Percentiles rank a stretch among this genome's conserved stretches.
These are phyloP conservation scores for Python bivittatus DNA, from an alignment of 2,113 vertebrate species.

Conservation along the genomic window DNA sequence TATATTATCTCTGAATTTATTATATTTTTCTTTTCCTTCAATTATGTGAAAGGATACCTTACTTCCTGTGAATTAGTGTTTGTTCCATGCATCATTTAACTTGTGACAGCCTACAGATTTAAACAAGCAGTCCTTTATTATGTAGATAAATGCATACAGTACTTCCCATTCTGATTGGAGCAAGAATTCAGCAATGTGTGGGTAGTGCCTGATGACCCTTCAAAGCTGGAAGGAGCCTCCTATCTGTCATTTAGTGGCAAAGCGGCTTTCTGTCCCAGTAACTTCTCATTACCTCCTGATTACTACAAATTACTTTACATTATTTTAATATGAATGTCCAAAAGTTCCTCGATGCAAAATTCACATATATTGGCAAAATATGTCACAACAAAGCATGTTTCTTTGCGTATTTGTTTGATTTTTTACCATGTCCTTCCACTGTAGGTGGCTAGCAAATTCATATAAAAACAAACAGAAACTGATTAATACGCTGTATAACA, in stretches of 20 bases:
- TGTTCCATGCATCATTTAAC: neutral
- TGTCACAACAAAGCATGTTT: neutral
- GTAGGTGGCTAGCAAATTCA: neutral
- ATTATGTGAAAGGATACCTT: neutral
- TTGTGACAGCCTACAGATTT: neutral
- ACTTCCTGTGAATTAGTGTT: neutral
- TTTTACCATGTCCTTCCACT: neutral
- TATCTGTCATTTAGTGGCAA: neutral
- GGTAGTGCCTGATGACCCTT: neutral
- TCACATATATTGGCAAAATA: neutral
- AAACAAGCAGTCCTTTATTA: neutral
- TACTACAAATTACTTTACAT: neutral
- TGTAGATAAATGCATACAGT: slow-evolving; percentile 2
- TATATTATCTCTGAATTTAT: neutral
- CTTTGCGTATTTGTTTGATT: neutral
- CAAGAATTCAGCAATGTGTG: neutral
- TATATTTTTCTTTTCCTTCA: neutral
- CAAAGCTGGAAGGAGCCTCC: neutral
- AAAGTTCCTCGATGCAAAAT: neutral
- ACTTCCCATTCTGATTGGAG: neutral
- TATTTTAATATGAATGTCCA: neutral
- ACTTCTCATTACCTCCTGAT: neutral
- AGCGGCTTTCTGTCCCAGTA: neutral
- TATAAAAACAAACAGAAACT: neutral
- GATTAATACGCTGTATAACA: neutral